phyloP scores from a whole-genome alignment of 2,113 vertebrate species.

The Sinocyclocheilus grahami region DNA sequence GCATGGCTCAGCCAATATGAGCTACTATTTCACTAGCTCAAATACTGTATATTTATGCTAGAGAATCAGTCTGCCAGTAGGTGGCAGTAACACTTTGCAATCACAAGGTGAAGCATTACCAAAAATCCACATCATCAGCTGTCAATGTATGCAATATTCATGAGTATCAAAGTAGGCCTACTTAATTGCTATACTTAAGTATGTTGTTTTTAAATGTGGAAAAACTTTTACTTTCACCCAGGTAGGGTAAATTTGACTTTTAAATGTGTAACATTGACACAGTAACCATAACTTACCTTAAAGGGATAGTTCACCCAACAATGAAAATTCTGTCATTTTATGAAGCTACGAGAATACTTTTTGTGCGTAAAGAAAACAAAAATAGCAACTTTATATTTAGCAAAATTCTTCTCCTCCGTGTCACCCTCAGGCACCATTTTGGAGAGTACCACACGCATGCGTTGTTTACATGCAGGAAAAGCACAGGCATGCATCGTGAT shows the following conservation, averaged over 20 bases:
- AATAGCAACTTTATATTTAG: too few species aligned
- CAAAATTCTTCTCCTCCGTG: too few species aligned
- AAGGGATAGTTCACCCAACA: too few species aligned
- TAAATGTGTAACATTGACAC: background rate
- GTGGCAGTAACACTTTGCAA: background rate
- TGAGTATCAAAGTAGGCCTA: background rate
- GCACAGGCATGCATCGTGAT: too few species aligned
- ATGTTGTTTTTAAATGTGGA: background rate
- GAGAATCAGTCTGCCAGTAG: background rate
- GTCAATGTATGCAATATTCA: background rate
- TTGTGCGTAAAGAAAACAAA: too few species aligned
- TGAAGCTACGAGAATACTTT: too few species aligned
- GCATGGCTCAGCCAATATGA: slow-evolving; percentile 1
- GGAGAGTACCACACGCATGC: too few species aligned
- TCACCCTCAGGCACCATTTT: too few species aligned
- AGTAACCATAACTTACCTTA: background rate
- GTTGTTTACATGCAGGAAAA: too few species aligned
- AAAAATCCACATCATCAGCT: background rate
- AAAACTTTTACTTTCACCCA: background rate
- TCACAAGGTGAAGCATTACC: background rate
- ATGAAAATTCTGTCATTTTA: too few species aligned
- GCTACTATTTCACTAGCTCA: background rate
- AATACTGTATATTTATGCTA: background rate
- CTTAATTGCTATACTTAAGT: background rate
- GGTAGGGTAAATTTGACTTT: background rate